These are phyloP conservation scores for Danaus melanippus DNA, from an alignment of 1,140 invertebrate species.

Conservation along the genomic window DNA sequence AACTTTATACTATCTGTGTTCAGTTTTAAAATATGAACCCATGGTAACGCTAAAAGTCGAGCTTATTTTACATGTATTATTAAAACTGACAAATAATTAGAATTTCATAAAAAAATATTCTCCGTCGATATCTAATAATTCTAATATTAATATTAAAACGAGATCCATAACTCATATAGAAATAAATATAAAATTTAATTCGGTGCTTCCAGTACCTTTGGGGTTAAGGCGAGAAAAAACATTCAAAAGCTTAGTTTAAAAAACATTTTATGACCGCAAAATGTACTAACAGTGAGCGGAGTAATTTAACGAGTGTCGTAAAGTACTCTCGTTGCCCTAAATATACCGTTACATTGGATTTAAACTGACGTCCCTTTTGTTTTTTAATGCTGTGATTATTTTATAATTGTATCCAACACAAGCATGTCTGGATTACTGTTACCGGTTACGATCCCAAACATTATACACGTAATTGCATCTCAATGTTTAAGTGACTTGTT, in stretches of 20 bases:
- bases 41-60: too few species aligned
- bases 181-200: neutral
- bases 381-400: constrained; percentile 24
- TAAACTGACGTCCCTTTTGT: constrained; percentile 24
- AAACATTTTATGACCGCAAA: constrained; percentile 30
- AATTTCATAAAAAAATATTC: too few species aligned
- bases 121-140: too few species aligned
- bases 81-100: too few species aligned
- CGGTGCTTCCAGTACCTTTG: constrained; percentile 14
- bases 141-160: too few species aligned
- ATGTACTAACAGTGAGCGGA: constrained; percentile 27
- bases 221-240: constrained; percentile 19
- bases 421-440: constrained; percentile 4
- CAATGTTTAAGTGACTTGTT: too few species aligned
- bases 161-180: too few species aligned
- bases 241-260: constrained; percentile 25
- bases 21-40: too few species aligned
- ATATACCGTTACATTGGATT: constrained; percentile 22
- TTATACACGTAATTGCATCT: too few species aligned
- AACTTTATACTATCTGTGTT: too few species aligned
- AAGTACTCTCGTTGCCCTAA: constrained; percentile 29
- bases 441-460: too few species aligned
- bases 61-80: too few species aligned
- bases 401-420: constrained; percentile 10
- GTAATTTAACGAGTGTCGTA: constrained; percentile 36